Conservation (phyloP, 2,888 invertebrate genomes). For the Xestia xanthographa region DNA sequence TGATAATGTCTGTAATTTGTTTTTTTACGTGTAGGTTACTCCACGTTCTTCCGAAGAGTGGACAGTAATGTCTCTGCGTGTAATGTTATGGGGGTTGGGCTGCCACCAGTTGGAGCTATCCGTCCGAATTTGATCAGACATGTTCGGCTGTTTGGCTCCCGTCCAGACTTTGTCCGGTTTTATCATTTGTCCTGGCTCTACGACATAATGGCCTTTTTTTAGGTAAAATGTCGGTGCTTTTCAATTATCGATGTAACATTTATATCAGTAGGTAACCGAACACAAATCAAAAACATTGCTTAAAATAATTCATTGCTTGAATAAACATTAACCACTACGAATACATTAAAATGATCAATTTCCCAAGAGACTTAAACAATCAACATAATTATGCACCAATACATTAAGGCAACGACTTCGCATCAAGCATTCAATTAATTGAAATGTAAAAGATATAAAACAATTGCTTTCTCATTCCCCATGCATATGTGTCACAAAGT, state of each 20-base stretch:
- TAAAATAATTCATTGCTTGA: not conserved
- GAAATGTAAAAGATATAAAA: constrained; percentile 22
- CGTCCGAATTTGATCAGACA: not conserved
- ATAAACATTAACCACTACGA: constrained; percentile 2
- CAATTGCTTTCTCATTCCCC: constrained; percentile 15
- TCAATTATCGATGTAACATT: not conserved
- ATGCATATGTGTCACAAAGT: constrained; percentile 8
- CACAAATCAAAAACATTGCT: not conserved
- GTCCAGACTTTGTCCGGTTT: not conserved
- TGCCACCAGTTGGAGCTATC: not conserved
- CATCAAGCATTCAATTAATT: constrained; percentile 29
- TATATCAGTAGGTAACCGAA: not conserved
- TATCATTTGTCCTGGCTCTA: not conserved
- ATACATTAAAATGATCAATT: constrained; percentile 2
- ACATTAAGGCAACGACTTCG: not conserved
- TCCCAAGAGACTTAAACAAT: constrained; percentile 6
- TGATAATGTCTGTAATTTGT: not conserved
- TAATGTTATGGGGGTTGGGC: not conserved
- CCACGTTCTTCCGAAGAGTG: not conserved
- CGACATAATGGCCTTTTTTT: no score
- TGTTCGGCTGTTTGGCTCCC: not conserved
- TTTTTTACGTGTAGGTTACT: not conserved
- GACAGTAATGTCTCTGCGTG: not conserved
- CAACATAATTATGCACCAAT: constrained; percentile 1
- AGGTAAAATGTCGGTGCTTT: not conserved